phyloP scores from a whole-genome alignment of 2,888 invertebrate species.

The Elgonia sp. region DNA sequence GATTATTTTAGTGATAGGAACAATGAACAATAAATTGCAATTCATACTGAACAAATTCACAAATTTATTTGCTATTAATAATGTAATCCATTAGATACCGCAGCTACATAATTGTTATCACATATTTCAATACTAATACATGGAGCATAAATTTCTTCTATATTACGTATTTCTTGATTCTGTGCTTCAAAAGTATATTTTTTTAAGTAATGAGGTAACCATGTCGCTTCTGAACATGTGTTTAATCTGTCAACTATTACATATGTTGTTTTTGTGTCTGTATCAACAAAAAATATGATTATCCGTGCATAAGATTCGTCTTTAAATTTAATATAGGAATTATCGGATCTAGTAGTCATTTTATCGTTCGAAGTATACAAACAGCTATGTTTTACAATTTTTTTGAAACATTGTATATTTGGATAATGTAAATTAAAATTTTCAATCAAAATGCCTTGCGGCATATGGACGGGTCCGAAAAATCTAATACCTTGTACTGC shows the following conservation, averaged over 20 bases:
- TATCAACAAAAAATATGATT: not conserved
- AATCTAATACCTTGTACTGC: not conserved
- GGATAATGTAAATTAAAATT: not conserved
- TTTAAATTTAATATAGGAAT: slow-evolving; percentile 19
- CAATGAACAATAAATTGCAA: no score
- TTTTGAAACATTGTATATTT: slow-evolving; percentile 1
- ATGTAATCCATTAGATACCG: not conserved
- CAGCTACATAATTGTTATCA: not conserved
- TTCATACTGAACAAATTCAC: no score
- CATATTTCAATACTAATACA: not conserved
- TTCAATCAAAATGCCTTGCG: not conserved
- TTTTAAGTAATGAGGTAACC: not conserved
- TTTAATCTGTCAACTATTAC: not conserved
- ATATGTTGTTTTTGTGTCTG: not conserved
- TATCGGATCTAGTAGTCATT: slow-evolving; percentile 18
- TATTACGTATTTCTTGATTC: not conserved
- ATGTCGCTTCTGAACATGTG: not conserved
- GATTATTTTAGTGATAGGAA: no score
- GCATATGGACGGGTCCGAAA: slow-evolving; percentile 12
- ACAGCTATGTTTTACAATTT: slow-evolving; percentile 22
- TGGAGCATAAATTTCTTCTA: not conserved
- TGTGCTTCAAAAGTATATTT: not conserved
- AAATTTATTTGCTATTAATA: no score
- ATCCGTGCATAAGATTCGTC: slow-evolving; percentile 25
- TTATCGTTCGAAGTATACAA: slow-evolving; percentile 8